Evolutionary conservation across 2,113 vertebrate genomes (phyloP).

Genomic region (Columba janthina): DNA sequence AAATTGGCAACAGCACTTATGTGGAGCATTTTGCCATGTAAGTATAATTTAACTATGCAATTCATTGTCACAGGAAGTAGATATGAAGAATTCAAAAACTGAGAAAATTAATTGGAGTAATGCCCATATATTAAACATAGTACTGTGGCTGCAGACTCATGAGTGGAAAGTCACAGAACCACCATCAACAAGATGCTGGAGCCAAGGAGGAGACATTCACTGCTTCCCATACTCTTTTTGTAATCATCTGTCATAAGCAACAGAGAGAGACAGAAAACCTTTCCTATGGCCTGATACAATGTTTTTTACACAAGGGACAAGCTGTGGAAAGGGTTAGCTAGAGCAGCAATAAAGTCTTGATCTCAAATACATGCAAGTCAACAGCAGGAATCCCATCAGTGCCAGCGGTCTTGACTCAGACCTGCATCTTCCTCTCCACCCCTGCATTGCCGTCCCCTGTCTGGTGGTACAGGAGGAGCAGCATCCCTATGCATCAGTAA

Average conservation of each 20-base stretch:
- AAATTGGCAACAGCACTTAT: neutral
- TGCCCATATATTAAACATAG: fast-evolving
- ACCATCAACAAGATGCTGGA: neutral
- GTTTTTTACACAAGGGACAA: neutral
- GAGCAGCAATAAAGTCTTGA: neutral
- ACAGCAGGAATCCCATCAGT: neutral
- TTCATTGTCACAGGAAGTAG: neutral
- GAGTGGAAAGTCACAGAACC: neutral
- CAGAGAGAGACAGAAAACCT: neutral
- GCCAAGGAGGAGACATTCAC: fast-evolving
- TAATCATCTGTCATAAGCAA: neutral
- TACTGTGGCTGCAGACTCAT: neutral
- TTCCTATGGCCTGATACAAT: neutral
- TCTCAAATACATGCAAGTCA: neutral
- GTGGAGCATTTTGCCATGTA: neutral
- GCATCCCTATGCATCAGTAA: neutral
- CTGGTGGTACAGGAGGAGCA: neutral
- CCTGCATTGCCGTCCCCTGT: too few species aligned
- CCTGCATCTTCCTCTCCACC: fast-evolving
- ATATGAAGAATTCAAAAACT: neutral
- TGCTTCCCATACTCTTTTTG: neutral
- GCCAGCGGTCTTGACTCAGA: neutral
- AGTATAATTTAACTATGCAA: fast-evolving
- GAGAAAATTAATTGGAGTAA: neutral
- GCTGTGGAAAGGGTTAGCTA: neutral